phyloP scores from a whole-genome alignment of 2,797 vertebrate genomes.

The Chelon auratus region DNA sequence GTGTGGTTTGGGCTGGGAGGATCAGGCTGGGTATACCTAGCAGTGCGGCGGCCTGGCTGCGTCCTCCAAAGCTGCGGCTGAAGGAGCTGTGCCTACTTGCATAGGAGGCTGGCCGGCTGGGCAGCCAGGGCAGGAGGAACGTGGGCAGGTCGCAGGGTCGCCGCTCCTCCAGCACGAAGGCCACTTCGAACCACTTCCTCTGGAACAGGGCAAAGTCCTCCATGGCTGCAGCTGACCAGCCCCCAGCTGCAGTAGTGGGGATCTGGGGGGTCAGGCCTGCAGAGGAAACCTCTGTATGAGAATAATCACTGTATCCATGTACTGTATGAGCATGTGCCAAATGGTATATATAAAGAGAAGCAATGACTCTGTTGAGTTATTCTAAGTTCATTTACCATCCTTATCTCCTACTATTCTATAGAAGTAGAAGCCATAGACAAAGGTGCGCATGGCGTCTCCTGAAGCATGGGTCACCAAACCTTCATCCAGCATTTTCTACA shows the following conservation, averaged over 20 bases:
- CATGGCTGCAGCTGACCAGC: conserved; percentile 88
- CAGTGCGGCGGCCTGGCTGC: conserved; percentile 97
- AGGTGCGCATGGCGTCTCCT: conserved; percentile 94
- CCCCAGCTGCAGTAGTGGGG: conserved; percentile 79
- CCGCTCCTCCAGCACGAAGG: conserved; percentile 93
- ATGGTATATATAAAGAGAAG: too few species aligned
- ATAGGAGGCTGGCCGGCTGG: conserved; percentile 96
- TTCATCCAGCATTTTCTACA: conserved; percentile 98
- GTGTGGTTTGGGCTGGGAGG: conserved; percentile 50
- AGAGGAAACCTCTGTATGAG: neutral
- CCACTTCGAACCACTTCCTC: conserved; percentile 98
- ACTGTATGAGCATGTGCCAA: neutral
- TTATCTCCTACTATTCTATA: conserved; percentile 93
- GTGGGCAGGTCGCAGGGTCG: conserved; percentile 93
- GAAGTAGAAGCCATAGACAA: conserved; percentile 98
- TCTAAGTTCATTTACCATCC: conserved; percentile 83
- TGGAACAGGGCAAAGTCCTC: conserved; percentile 96
- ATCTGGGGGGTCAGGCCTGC: conserved; percentile 74
- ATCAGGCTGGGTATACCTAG: conserved; percentile 89
- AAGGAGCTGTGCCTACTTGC: conserved; percentile 99
- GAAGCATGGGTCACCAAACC: conserved; percentile 94
- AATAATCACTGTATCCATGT: neutral
- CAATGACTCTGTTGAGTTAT: neutral
- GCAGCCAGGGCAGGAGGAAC: conserved; percentile 96
- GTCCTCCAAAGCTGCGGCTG: conserved; percentile 99